phyloP scores from a whole-genome alignment of 2,888 invertebrate species.

The Morpho achilles region DNA sequence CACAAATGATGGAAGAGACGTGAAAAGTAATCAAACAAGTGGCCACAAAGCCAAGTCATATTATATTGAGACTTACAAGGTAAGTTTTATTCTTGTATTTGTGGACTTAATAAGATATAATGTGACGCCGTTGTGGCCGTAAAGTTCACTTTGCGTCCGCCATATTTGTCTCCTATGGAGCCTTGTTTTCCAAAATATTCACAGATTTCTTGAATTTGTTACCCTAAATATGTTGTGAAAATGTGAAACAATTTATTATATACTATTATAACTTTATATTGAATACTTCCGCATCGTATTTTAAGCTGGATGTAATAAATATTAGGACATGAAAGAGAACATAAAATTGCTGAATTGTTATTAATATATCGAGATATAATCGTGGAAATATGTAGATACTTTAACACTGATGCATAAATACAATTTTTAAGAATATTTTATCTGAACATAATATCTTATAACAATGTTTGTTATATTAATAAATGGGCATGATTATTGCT shows the following conservation, averaged over 20 bases:
- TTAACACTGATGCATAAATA: neutral
- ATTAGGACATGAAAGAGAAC: conserved; percentile 1
- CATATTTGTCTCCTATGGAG: conserved; percentile 69
- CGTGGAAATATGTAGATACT: neutral
- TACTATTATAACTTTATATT: neutral
- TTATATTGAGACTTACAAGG: conserved; percentile 75
- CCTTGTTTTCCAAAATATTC: conserved; percentile 69
- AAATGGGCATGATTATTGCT: conserved; percentile 14
- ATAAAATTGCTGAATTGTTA: conserved; percentile 4
- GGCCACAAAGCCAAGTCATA: conserved; percentile 70
- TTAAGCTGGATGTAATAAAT: conserved; percentile 1
- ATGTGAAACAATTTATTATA: neutral
- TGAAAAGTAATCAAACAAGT: conserved; percentile 72
- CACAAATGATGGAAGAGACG: conserved; percentile 78
- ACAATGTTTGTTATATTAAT: neutral
- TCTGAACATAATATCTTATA: neutral
- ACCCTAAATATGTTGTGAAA: conserved; percentile 3
- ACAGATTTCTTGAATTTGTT: conserved; percentile 15
- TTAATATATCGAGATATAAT: neutral
- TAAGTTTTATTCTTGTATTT: conserved; percentile 53
- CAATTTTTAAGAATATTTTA: neutral
- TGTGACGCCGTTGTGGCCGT: conserved; percentile 67
- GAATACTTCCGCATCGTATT: neutral
- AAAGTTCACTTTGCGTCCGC: conserved; percentile 68
- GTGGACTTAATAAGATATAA: conserved; percentile 35